phyloP scores from a whole-genome alignment of 2,797 vertebrate genomes.

The Adrianichthys oophorus region DNA sequence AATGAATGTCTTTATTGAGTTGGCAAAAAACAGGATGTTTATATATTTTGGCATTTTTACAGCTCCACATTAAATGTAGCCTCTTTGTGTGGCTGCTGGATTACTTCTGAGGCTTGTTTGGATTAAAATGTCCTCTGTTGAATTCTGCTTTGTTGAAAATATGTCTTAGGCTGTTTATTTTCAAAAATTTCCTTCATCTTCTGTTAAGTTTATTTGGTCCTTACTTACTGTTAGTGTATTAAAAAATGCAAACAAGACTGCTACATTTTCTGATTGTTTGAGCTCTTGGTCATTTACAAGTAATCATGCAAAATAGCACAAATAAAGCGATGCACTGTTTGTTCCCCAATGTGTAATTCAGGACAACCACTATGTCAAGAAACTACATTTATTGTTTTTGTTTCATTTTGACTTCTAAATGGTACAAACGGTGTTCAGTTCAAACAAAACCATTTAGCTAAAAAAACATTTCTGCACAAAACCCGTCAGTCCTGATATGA shows the following conservation, averaged over 20 bases:
- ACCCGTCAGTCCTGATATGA: too few species aligned
- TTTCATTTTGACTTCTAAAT: too few species aligned
- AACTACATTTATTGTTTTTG: too few species aligned
- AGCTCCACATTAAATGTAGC: conserved; percentile 16
- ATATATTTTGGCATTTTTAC: conserved; percentile 28
- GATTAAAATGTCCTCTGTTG: background rate
- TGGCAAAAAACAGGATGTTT: conserved; percentile 32
- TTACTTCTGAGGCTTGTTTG: conserved; percentile 10
- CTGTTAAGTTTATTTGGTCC: conserved; percentile 1
- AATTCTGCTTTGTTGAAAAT: conserved; percentile 17
- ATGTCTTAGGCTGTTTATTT: conserved; percentile 1
- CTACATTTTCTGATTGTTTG: background rate
- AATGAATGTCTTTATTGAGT: conserved; percentile 54
- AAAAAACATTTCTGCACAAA: too few species aligned
- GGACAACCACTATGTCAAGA: too few species aligned
- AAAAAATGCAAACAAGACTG: background rate
- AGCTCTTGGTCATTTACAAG: too few species aligned
- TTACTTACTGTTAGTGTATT: background rate
- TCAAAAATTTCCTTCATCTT: conserved; percentile 4
- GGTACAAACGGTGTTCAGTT: too few species aligned
- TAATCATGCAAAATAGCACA: too few species aligned
- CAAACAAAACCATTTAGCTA: too few species aligned
- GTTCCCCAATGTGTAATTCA: too few species aligned
- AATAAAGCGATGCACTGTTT: too few species aligned
- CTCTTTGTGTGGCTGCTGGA: conserved; percentile 17